phyloP scores from a whole-genome alignment of 2,888 invertebrate genomes.

The Brachyptera risi region DNA sequence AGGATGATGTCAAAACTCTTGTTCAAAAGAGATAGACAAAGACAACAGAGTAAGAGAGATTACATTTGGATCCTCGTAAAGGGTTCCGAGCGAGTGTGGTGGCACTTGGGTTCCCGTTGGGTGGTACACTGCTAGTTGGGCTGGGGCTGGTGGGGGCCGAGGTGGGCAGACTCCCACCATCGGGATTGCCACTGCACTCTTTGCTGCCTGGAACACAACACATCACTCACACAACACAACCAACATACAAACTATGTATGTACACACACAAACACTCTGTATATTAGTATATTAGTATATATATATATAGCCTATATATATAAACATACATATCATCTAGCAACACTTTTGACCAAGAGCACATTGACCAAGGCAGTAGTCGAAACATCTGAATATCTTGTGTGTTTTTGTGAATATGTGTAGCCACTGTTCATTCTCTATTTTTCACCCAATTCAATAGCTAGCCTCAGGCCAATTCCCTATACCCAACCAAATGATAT shows the following conservation, averaged over 20 bases:
- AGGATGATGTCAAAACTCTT: no score
- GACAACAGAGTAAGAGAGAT: conserved; percentile 40
- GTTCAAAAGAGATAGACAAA: background rate
- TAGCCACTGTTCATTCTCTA: no score
- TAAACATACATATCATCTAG: no score
- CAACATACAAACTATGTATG: conserved; percentile 32
- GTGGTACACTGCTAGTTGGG: conserved; percentile 38
- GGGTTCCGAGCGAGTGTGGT: conserved; percentile 63
- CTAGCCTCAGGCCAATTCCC: no score
- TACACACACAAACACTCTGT: background rate
- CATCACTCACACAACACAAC: conserved; percentile 45
- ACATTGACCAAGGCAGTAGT: no score
- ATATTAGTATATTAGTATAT: no score
- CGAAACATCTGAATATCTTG: no score
- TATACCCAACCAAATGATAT: no score
- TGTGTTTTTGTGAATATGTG: no score
- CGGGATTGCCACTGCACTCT: conserved; percentile 59
- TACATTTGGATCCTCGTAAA: conserved; percentile 79
- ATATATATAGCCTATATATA: no score
- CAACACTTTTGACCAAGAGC: no score
- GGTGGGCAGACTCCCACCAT: conserved; percentile 62
- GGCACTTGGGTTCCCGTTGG: conserved; percentile 36
- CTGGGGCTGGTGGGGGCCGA: conserved; percentile 47
- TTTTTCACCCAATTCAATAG: no score
- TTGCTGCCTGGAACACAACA: conserved; percentile 51